Conservation (phyloP, 2,888 invertebrate species). For the Allolobophora icterica region DNA sequence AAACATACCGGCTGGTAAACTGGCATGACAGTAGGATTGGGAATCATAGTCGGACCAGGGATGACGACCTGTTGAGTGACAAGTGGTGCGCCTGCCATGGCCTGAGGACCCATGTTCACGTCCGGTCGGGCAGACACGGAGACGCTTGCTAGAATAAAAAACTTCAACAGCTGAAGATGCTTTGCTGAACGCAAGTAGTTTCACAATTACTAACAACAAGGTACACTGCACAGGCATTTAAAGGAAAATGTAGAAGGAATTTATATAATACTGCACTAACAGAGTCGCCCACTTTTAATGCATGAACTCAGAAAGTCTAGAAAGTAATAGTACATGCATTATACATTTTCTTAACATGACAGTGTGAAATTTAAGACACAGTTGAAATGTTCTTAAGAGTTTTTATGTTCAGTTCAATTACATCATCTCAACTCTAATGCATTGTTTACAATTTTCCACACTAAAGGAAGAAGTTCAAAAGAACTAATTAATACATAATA, state of each 20-base stretch:
- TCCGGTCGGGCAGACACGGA: constrained; percentile 21
- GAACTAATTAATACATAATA: too few relatives aligned
- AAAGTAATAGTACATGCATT: not conserved
- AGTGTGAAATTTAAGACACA: not conserved
- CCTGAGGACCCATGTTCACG: not conserved
- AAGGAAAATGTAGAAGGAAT: not conserved
- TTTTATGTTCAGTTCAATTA: too few relatives aligned
- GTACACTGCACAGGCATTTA: not conserved
- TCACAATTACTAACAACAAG: not conserved
- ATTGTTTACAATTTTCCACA: not conserved
- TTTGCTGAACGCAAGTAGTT: not conserved
- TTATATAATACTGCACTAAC: not conserved
- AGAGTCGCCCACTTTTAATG: not conserved
- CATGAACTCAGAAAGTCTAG: not conserved
- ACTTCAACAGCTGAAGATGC: not conserved
- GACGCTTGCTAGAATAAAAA: not conserved
- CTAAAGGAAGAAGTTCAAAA: too few relatives aligned
- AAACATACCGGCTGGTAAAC: not conserved
- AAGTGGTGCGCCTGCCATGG: constrained; percentile 18
- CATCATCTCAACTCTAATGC: not conserved
- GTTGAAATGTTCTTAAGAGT: too few relatives aligned
- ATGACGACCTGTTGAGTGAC: constrained; percentile 23
- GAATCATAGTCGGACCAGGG: constrained; percentile 18
- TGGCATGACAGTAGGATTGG: constrained; percentile 13
- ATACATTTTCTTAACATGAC: not conserved